Percentiles rank a stretch among this genome's conserved stretches.
Evolutionary conservation across 37 sponge, comb jelly and placozoan species (phyloP).

Genomic region (Theonella swinhoei): DNA sequence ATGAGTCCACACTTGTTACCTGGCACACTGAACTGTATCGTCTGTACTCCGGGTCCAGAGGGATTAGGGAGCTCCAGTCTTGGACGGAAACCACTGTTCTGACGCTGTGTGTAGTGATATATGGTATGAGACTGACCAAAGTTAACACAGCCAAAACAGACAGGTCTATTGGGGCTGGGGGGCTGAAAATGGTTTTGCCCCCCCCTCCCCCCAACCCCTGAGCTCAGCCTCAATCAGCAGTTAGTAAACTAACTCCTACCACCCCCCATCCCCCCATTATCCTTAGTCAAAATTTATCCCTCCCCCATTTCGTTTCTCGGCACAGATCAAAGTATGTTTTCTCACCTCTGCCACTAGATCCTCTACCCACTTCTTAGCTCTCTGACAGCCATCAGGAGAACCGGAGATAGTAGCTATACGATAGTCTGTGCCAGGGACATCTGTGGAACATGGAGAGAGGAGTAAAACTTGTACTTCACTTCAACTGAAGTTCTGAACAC

Average conservation of each 20-base stretch:
- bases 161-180: not conserved
- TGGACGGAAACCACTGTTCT: conserved; percentile 40
- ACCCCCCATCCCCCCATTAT: too few species aligned
- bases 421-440: conserved; percentile 53
- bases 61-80: conserved; percentile 67
- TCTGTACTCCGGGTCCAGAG: conserved; percentile 68
- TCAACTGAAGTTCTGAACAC: too few species aligned
- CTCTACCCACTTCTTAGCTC: conserved; percentile 71
- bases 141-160: not conserved
- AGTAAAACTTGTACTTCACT: too few species aligned
- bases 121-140: not conserved
- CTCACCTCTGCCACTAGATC: conserved; percentile 79
- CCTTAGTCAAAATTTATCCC: too few species aligned
- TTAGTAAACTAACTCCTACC: too few species aligned
- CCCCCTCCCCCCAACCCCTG: too few species aligned
- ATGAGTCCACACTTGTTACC: conserved; percentile 91
- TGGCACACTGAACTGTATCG: conserved; percentile 71
- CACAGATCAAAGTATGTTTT: too few species aligned
- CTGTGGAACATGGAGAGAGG: conserved; percentile 21
- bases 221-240: too few species aligned
- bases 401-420: conserved; percentile 81
- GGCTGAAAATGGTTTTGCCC: too few species aligned
- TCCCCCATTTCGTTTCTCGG: too few species aligned
- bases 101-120: not conserved
- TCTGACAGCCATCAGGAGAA: conserved; percentile 39